A percentile compares a stretch with the other conserved stretches of the same genome.
Conservation (phyloP, 2,113 vertebrate species). For the Pelecanus crispus region DNA sequence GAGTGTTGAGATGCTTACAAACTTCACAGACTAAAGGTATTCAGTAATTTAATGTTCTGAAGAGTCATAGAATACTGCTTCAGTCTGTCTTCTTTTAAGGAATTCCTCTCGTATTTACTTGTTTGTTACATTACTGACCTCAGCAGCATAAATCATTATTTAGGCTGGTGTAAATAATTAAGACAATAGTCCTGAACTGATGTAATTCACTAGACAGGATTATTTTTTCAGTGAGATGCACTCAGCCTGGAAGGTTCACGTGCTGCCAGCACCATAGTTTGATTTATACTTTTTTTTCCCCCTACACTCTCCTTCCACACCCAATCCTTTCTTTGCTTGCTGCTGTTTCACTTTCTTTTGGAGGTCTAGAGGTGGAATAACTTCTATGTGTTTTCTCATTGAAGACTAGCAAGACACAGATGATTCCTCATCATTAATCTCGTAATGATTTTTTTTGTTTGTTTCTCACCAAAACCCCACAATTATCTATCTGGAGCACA, state of each 20-base stretch:
- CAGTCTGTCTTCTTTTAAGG: not conserved
- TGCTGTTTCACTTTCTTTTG: not conserved
- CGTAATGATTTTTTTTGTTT: not conserved
- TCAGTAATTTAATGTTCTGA: not conserved
- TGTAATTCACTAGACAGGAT: not conserved
- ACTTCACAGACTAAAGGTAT: not conserved
- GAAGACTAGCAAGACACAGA: not conserved
- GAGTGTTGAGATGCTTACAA: not conserved
- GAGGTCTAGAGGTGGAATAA: not conserved
- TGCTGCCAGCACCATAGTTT: not conserved
- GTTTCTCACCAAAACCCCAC: not conserved
- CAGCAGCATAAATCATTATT: not conserved
- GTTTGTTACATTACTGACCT: not conserved
- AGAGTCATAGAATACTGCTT: not conserved
- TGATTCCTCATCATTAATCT: not conserved
- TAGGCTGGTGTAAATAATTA: not conserved
- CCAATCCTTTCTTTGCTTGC: not conserved
- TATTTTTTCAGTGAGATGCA: not conserved
- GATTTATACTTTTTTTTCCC: not conserved
- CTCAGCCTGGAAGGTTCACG: not conserved
- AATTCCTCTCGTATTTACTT: not conserved
- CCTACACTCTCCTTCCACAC: accelerated
- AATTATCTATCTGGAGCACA: not conserved
- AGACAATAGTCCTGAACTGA: not conserved
- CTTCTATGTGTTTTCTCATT: not conserved